Conservation (phyloP, 2,888 invertebrate species). For the Pinctada fucata region DNA sequence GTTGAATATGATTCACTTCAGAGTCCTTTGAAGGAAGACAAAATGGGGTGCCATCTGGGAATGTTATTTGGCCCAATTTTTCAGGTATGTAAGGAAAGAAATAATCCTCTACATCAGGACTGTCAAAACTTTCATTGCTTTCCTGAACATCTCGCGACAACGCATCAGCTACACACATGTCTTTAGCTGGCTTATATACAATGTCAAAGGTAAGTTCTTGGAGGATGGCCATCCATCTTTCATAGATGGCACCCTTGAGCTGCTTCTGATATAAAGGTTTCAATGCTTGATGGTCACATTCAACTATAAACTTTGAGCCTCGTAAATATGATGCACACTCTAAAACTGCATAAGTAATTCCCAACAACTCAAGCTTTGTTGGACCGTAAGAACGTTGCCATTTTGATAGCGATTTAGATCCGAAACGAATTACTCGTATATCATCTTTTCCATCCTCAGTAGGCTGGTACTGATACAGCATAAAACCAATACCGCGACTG, state of each 20-base stretch:
- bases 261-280: conserved; percentile 37
- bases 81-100: conserved; percentile 4
- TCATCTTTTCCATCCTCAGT: not conserved
- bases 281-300: conserved; percentile 33
- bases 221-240: conserved; percentile 13
- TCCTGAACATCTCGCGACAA: conserved; percentile 5
- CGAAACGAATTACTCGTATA: conserved; percentile 22
- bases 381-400: conserved; percentile 33
- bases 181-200: conserved; percentile 36
- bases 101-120: not conserved
- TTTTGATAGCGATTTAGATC: conserved; percentile 22
- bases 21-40: too few species aligned
- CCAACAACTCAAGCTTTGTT: conserved; percentile 27
- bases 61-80: not conserved
- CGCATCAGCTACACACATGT: conserved; percentile 20
- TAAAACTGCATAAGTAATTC: conserved; percentile 20
- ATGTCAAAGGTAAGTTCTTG: conserved; percentile 43
- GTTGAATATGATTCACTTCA: not conserved
- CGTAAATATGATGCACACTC: conserved; percentile 27
- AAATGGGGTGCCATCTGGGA: conserved; percentile 5
- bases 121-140: not conserved
- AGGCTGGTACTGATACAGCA: conserved; percentile 23
- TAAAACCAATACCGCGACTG: conserved; percentile 38
- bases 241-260: conserved; percentile 26
- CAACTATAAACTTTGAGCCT: conserved; percentile 13